phyloP scores from a whole-genome alignment of 2,113 vertebrate genomes.

The Oenanthe melanoleuca region DNA sequence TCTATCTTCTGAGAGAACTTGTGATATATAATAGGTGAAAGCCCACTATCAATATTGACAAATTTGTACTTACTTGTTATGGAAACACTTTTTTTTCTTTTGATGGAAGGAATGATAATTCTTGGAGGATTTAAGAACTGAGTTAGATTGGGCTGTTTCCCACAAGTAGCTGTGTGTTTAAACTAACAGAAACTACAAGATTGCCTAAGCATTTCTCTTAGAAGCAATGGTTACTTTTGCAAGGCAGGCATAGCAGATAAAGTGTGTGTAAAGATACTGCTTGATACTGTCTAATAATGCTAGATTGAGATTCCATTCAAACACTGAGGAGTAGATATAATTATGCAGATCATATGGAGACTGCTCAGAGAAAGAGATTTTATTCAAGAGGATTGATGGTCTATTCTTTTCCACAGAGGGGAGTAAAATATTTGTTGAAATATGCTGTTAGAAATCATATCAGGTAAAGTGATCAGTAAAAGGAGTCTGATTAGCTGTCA shows the following conservation, averaged over 20 bases:
- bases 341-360: conserved; percentile 41
- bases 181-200: neutral
- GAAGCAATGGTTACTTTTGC: neutral
- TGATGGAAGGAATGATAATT: conserved; percentile 33
- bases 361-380: conserved; percentile 15
- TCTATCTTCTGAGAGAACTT: conserved; percentile 52
- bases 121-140: conserved; percentile 11
- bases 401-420: conserved; percentile 26
- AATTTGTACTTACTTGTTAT: conserved; percentile 40
- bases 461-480: conserved; percentile 41
- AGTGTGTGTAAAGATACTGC: neutral
- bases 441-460: conserved; percentile 46
- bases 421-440: conserved; percentile 58
- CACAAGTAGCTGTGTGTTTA: neutral
- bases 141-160: neutral
- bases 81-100: conserved; percentile 20
- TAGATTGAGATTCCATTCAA: conserved; percentile 27
- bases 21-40: conserved; percentile 50
- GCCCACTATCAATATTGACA: conserved; percentile 52
- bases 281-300: neutral
- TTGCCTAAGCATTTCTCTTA: conserved; percentile 1
- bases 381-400: conserved; percentile 33
- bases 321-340: neutral
- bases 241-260: neutral
- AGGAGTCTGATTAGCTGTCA: conserved; percentile 43